Base-by-base conservation (phyloP, 1,140 invertebrate genomes). In the Hycleus phaleratus region DNA sequence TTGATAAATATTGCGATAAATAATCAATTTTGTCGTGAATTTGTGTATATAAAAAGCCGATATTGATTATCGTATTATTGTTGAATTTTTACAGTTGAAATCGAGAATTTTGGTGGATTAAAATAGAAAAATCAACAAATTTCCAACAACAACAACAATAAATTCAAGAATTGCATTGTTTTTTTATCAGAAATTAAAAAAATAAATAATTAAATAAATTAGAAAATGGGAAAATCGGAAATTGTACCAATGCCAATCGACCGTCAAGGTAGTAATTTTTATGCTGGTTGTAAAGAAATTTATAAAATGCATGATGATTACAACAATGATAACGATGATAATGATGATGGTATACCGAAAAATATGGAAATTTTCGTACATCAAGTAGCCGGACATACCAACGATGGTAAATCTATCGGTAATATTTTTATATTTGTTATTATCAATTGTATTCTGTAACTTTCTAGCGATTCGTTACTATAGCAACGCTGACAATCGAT, bases 361-460 rank as follows among this genome's bases (percentile, higher is more conserved):
- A 64, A 62, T 39, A 68, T 67, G 56, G 62, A 70, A 40, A 26
- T 66, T 32, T 61, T 85, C 38, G 77, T 78, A 47, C 79, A 79
- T 58, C 87, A 89, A 74, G 86, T 90, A 2, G 85, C 85, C 18
- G 87, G 87, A 1, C 87, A 90, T 69, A 75, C 73, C 42, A 60
- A 63, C 44, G 51, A 65, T 39, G 67, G 64, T 2, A 62, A 68
- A 56, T 56, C 53, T 48, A 47, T 64, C 8, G 85, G 85, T 82
- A 73, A 53, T 58, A 38, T 46, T 48, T 52, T 3, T 32, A 12
- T 32, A 49, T 4, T 26, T 26, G 46, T 25, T 12, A 43, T 43
- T 24, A 39, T 25, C 18, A 40, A 7, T 24, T 18, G 12, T 24
- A 18, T 18, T 18, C 18, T 18, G 18, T 18, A 18, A 18, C 18